A percentile compares a stretch with the other conserved stretches of the same genome.
Conservation (phyloP, 2,113 vertebrate species). For the Mugil cephalus region DNA sequence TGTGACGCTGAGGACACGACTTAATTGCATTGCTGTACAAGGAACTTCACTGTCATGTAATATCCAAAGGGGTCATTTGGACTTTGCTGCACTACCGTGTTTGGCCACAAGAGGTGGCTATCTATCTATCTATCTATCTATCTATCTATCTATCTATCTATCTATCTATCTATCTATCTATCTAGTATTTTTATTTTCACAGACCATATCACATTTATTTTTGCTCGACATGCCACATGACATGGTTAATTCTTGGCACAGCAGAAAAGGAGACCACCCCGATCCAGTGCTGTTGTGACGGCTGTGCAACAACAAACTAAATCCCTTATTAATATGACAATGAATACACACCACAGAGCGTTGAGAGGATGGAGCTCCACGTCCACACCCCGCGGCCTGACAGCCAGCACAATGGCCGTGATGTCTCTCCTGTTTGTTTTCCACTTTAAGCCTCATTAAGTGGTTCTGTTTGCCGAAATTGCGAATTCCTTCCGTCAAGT, state of each 20-base stretch:
- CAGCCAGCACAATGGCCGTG: slow-evolving; percentile 35
- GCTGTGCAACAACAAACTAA: slow-evolving; percentile 51
- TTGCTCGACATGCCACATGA: not conserved
- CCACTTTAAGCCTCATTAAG: slow-evolving; percentile 33
- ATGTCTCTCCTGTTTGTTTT: slow-evolving; percentile 56
- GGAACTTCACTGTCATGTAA: not conserved
- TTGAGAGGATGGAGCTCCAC: slow-evolving; percentile 15
- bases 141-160: no score
- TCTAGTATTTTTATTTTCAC: no score
- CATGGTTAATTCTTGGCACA: slow-evolving; percentile 21
- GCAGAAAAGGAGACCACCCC: slow-evolving; percentile 31
- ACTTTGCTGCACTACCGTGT: slow-evolving; percentile 5
- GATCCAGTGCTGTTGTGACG: slow-evolving; percentile 44
- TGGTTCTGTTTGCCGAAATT: slow-evolving; percentile 31
- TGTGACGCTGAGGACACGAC: no score
- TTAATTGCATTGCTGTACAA: no score
- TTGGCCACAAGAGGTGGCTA: slow-evolving; percentile 70
- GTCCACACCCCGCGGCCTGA: slow-evolving; percentile 34
- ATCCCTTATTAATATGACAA: slow-evolving; percentile 43
- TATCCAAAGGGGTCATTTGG: not conserved
- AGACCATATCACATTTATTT: slow-evolving; percentile 2
- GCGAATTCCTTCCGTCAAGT: slow-evolving; percentile 36
- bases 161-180: not conserved
- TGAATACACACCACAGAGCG: slow-evolving; percentile 55
- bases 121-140: not conserved